Evolutionary conservation across 2,797 vertebrate genomes (phyloP).

Genomic region (Ptychobarbus kaznakovi): DNA sequence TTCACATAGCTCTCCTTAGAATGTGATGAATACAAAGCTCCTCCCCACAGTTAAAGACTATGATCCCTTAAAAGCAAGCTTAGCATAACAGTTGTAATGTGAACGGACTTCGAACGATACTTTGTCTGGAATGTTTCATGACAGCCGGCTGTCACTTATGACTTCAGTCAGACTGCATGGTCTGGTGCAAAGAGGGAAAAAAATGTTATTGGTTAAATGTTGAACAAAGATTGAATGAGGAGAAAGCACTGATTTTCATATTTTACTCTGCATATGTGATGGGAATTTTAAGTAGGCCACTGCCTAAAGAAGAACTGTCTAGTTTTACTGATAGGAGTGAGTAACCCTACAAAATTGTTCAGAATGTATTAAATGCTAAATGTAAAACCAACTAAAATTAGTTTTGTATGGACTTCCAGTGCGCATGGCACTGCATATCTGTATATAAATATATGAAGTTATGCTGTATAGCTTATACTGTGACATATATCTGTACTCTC

Average conservation of each 20-base stretch:
- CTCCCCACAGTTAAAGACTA: slow-evolving; percentile 24
- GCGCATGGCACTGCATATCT: background rate
- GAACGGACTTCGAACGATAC: slow-evolving; percentile 30
- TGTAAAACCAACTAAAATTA: background rate
- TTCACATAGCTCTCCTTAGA: slow-evolving; percentile 25
- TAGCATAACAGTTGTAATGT: slow-evolving; percentile 14
- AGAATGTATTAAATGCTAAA: background rate
- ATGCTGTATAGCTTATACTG: background rate
- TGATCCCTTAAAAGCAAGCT: slow-evolving; percentile 53
- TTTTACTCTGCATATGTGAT: background rate
- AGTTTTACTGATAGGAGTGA: background rate
- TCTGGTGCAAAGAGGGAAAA: background rate
- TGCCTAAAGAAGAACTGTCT: background rate
- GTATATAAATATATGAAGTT: too few relatives aligned
- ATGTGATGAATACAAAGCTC: slow-evolving; percentile 36
- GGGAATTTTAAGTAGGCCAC: background rate
- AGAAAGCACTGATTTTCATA: background rate
- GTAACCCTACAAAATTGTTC: background rate
- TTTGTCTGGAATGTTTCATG: slow-evolving; percentile 20
- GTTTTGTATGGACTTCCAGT: background rate
- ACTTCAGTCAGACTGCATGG: slow-evolving; percentile 7
- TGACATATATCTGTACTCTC: background rate
- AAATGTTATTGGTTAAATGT: background rate
- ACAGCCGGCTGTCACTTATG: background rate
- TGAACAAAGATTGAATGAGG: background rate